Evolutionary conservation across 2,888 invertebrate species (phyloP).

Genomic region (Steinernema hermaphroditum): DNA sequence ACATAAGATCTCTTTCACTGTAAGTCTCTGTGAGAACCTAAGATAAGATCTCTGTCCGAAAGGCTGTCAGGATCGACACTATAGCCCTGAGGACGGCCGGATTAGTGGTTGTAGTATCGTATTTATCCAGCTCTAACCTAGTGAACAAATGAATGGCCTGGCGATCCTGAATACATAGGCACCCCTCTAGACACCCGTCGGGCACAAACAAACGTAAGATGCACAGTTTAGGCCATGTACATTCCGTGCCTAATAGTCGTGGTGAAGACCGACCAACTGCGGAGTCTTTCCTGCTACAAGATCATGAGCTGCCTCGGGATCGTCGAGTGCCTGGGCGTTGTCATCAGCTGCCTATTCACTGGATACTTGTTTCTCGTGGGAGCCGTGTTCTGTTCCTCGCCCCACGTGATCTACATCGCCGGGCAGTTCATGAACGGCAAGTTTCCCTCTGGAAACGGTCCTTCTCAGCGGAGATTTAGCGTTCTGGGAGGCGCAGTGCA

Average conservation of each 20-base stretch:
- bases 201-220: neutral
- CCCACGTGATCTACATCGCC: neutral
- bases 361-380: conserved; percentile 12
- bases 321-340: neutral
- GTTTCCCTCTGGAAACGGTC: neutral
- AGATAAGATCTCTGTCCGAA: no score
- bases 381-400: conserved; percentile 7
- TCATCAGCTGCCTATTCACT: neutral
- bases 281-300: conserved; percentile 22
- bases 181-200: no score
- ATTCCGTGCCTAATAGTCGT: conserved; percentile 4
- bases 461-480: neutral
- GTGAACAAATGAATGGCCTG: no score
- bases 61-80: no score
- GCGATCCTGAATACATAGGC: no score
- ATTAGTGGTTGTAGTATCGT: no score
- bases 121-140: no score
- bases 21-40: no score
- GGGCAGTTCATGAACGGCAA: conserved; percentile 3
- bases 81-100: no score
- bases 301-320: neutral
- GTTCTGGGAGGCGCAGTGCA: conserved; percentile 23
- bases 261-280: conserved; percentile 1
- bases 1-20: no score
- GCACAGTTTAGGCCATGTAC: neutral